Evolutionary conservation across 2,888 invertebrate species (phyloP), one percentile per base, ranked within the genome.

Genomic region (Drosophila trichaetosa): DNA sequence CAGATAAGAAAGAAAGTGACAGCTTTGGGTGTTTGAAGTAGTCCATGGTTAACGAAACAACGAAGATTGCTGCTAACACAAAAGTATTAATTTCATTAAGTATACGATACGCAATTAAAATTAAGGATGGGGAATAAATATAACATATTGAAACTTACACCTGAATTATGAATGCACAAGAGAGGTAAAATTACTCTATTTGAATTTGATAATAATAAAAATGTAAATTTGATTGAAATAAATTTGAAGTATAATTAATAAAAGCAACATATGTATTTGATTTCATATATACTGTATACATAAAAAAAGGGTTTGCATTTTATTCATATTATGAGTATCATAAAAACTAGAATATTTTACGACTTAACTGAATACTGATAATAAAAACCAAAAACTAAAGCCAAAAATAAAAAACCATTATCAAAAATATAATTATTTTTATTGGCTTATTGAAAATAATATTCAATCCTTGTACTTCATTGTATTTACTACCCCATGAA

Each of bases 1-100:
- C 27, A 54, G 56, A 69, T 65, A 66, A 60, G 18, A 24, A 24
- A 31, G 34, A 59, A 54, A 40, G 10, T 71, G 48, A 59, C 51
- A 66, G 58, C 34, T 49, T 36, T 34, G 31, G 18, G 10, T 51
- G 40, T 24, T 21, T 38, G 16, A 24, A 24, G 31, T 18, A 54
- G 18, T 57, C 13, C 11, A 48, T 27, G 34, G 36, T 31, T 38
- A 42, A 2, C 1, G 24, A 53, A 36, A 6, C 10, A 53, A 18
- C 18, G 16, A 10, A 33, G 13, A 46, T 24, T 18, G 29, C 11
- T 7, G 13, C 13, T 13, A 16, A 16, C n/a, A 7, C 16, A 31
- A 31, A 21, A 11, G 11, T 7, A 24, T 54, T 27, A 36, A 27
- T n/a, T 18, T 36, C 27, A n/a, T 29, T 29, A 36, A 36, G 36